phyloP scores from a whole-genome alignment of 2,113 vertebrate species.

The Alexandromys fortis region DNA sequence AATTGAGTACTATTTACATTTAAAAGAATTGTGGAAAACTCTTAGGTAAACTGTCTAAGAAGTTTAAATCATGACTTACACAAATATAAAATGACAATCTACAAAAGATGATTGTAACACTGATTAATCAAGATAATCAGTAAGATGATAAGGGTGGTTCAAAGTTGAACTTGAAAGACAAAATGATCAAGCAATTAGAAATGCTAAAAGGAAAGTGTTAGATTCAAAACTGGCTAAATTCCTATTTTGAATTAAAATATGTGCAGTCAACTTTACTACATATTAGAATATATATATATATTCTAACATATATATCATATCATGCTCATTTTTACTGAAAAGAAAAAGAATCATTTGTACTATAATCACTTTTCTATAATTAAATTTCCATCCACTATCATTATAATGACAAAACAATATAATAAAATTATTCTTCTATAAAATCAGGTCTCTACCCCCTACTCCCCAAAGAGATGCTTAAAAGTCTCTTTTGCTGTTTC shows the following conservation, averaged over 20 bases:
- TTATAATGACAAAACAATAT: neutral
- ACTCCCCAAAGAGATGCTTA: neutral
- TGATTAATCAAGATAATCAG: neutral
- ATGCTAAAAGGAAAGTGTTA: neutral
- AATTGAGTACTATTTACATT: neutral
- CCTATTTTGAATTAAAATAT: neutral
- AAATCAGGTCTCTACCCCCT: neutral
- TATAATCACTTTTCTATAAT: neutral
- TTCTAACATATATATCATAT: neutral
- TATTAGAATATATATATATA: conserved; percentile 6
- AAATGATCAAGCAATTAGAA: neutral
- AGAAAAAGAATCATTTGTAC: conserved; percentile 4
- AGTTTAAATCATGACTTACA: neutral
- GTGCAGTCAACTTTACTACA: neutral
- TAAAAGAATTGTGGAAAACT: neutral
- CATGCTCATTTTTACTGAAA: neutral
- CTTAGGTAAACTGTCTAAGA: neutral
- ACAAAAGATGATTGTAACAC: neutral
- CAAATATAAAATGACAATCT: conserved; percentile 2
- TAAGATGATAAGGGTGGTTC: conserved; percentile 26
- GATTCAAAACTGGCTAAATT: neutral
- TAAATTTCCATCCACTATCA: neutral
- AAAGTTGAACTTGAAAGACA: conserved; percentile 40
- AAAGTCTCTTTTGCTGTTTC: neutral
- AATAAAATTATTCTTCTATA: neutral